phyloP scores from a whole-genome alignment of 1,140 invertebrate species.

The Cyclargus thomasi region DNA sequence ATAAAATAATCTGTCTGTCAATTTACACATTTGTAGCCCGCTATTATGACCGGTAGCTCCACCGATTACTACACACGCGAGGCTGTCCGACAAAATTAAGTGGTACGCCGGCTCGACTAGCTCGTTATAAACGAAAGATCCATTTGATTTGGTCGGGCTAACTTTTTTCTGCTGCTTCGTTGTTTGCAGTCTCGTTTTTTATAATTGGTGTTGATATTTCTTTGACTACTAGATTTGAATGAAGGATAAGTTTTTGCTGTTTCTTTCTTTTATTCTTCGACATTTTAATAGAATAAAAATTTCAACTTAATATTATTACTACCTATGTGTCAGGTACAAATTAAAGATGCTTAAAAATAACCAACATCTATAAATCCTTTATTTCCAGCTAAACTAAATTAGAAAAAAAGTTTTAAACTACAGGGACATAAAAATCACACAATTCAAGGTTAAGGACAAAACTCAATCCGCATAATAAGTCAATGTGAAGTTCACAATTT shows the following conservation, averaged over 20 bases:
- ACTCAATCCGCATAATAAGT: not conserved
- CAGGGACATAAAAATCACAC: not conserved
- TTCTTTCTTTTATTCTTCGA: not conserved
- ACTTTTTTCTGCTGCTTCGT: not conserved
- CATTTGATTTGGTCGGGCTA: not conserved
- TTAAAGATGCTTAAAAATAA: too few relatives aligned
- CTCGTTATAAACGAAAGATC: not conserved
- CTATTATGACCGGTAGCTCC: slow-evolving; percentile 52
- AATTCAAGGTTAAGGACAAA: not conserved
- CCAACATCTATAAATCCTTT: too few relatives aligned
- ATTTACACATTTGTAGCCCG: slow-evolving; percentile 59
- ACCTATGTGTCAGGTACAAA: too few relatives aligned
- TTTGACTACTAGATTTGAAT: not conserved
- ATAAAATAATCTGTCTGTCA: slow-evolving; percentile 27
- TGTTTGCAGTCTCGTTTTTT: not conserved
- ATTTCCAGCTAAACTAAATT: too few relatives aligned
- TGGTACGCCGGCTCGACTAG: slow-evolving; percentile 13
- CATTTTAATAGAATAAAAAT: too few relatives aligned
- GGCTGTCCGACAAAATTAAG: not conserved
- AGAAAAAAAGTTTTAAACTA: not conserved
- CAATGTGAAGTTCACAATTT: not conserved
- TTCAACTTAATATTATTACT: too few relatives aligned
- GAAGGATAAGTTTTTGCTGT: not conserved
- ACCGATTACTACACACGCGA: slow-evolving; percentile 44
- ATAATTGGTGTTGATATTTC: not conserved